phyloP scores from a whole-genome alignment of 2,888 invertebrate species.

The Tinea semifulvella region DNA sequence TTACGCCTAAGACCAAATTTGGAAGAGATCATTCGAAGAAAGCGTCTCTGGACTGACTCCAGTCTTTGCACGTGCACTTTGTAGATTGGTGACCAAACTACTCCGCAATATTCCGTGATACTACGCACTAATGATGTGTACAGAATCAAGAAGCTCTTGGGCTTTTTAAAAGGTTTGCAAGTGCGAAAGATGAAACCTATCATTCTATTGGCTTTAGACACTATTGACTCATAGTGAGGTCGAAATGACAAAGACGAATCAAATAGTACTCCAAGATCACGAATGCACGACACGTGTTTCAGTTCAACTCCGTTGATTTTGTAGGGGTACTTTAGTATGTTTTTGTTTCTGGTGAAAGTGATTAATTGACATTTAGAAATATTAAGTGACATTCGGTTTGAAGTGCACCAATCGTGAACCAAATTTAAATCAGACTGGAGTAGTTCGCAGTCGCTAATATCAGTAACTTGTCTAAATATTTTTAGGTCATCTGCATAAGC shows the following conservation, averaged over 20 bases:
- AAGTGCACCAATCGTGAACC: neutral
- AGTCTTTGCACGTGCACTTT: neutral
- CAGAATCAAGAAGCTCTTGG: neutral
- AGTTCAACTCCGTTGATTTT: neutral
- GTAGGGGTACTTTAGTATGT: neutral
- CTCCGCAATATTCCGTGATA: neutral
- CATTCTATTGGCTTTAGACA: neutral
- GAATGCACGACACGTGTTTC: neutral
- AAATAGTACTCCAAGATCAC: neutral
- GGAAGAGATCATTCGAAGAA: too few relatives aligned
- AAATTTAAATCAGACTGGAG: neutral
- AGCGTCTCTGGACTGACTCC: too few relatives aligned
- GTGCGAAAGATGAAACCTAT: neutral
- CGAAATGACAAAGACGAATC: neutral
- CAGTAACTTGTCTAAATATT: neutral
- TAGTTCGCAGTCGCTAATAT: neutral
- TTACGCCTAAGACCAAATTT: too few relatives aligned
- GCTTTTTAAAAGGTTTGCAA: neutral
- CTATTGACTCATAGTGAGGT: neutral
- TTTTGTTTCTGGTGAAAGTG: neutral
- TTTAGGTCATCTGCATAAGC: conserved; percentile 10
- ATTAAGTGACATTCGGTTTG: neutral
- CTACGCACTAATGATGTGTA: neutral
- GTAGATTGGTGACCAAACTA: neutral
- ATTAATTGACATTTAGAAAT: neutral